Evolutionary conservation across 53 echinoderm and acorn worm genomes (phyloP).

Genomic region (Astropecten irregularis): DNA sequence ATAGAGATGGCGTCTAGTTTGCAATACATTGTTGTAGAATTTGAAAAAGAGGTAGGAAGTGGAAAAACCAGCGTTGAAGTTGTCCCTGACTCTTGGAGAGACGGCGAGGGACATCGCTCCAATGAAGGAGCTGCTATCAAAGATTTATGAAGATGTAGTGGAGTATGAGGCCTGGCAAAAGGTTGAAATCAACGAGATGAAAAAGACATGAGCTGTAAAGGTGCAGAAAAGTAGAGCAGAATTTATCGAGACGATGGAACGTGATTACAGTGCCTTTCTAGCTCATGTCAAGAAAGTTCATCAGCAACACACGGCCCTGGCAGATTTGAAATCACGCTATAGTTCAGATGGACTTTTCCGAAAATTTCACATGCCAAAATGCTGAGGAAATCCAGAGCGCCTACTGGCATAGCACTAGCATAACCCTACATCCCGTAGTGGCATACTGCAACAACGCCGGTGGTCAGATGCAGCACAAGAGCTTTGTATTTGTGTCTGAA

Average conservation of each 20-base stretch:
- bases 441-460: conserved; percentile 25
- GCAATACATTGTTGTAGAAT: not conserved
- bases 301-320: not conserved
- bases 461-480: conserved; percentile 26
- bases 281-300: not conserved
- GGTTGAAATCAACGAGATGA: not conserved
- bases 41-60: not conserved
- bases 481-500: conserved; percentile 40
- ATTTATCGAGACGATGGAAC: not conserved
- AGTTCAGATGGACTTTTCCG: conserved; percentile 56
- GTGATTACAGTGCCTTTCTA: not conserved
- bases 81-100: not conserved
- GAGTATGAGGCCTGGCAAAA: not conserved
- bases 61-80: not conserved
- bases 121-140: not conserved
- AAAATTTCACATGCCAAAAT: conserved; percentile 46
- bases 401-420: conserved; percentile 42
- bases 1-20: too few relatives aligned
- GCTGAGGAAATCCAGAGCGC: conserved; percentile 30
- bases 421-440: conserved; percentile 40
- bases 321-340: not conserved
- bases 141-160: not conserved
- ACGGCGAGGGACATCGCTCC: not conserved
- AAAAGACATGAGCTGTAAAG: not conserved
- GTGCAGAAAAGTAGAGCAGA: not conserved